phyloP scores from a whole-genome alignment of 2,888 invertebrate species.

The Cataglyphis altisquamis region DNA sequence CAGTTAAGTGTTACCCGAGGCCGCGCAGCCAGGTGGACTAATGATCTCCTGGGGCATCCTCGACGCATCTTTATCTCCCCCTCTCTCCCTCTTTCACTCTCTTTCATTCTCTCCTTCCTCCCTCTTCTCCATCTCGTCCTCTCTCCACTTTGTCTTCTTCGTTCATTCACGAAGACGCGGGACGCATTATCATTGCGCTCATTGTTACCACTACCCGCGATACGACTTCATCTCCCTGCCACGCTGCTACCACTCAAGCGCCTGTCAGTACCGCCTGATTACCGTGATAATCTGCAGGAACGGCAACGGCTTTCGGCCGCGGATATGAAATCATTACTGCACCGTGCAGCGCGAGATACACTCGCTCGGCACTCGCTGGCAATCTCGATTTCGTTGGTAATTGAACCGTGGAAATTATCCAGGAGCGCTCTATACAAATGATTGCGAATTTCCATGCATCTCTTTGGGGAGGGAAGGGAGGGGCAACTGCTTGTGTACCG shows the following conservation, averaged over 20 bases:
- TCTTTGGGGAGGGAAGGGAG: background rate
- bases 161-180: slow-evolving; percentile 73
- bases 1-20: slow-evolving; percentile 75
- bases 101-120: slow-evolving; percentile 9
- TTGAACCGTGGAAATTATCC: slow-evolving; percentile 57
- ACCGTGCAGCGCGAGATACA: slow-evolving; percentile 30
- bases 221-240: slow-evolving; percentile 73
- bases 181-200: slow-evolving; percentile 79
- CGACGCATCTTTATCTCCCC: slow-evolving; percentile 65
- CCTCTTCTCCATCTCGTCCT: slow-evolving; percentile 2
- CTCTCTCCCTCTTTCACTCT: slow-evolving; percentile 43
- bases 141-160: slow-evolving; percentile 61
- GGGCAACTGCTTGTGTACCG: background rate
- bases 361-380: slow-evolving; percentile 29
- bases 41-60: slow-evolving; percentile 80
- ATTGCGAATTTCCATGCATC: slow-evolving; percentile 25
- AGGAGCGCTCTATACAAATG: slow-evolving; percentile 40
- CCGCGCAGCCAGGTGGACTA: slow-evolving; percentile 79
- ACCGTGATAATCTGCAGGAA: slow-evolving; percentile 68
- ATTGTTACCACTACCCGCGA: slow-evolving; percentile 76
- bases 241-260: slow-evolving; percentile 64
- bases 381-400: slow-evolving; percentile 55
- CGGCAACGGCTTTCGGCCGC: slow-evolving; percentile 55
- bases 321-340: slow-evolving; percentile 57
- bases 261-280: slow-evolving; percentile 68